Evolutionary conservation across 1,140 invertebrate species (phyloP), one percentile per base, ranked within the genome.

Genomic region (Pseudobourletiella spinata): DNA sequence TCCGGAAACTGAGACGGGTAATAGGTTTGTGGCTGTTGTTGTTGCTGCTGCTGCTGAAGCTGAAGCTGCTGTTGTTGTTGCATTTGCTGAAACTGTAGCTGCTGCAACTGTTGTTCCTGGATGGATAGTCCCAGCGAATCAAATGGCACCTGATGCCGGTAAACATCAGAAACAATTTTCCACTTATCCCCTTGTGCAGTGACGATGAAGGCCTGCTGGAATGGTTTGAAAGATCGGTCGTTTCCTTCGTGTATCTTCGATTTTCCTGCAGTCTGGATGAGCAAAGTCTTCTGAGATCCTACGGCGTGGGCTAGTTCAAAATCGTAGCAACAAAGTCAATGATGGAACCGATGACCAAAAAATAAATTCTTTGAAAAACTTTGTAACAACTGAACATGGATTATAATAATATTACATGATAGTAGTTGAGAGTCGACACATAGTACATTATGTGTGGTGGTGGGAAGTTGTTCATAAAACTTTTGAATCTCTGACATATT

Each of bases 141-240:
- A 42, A 69, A 15, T 42, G 65, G 60, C 70, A 86, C 84, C 79
- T 89, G 86, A 68, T 86, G 78, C 71, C 89, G 79, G 71, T 86
- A 90, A 66, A 82, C 86, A 72, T 92, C 89, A 46, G 83, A 88
- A 24, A 87, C 87, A 63, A 93, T 89, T 77, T 90, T 91, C 89
- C 88, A 92, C 73, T 90, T 89, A 60, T 89, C 86, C 22, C 82
- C 86, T 68, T 86, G 81, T 15, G 86, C 87, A 0, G 87, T 88
- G 18, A 93, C 82, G 1, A 91, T 74, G 70, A 92, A 91, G 14
- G 83, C 86, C 74, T 93, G 88, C 69, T 86, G 83, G 68, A 91
- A 91, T 6, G 82, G 77, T 70, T 83, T 84, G 51, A 80, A 75
- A 58, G 76, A 73, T 71, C 80, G 81, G 1, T 58, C 52, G 15